These are phyloP conservation scores for Myathropa florea DNA, from an alignment of 2,888 invertebrate species.

Conservation along the genomic window DNA sequence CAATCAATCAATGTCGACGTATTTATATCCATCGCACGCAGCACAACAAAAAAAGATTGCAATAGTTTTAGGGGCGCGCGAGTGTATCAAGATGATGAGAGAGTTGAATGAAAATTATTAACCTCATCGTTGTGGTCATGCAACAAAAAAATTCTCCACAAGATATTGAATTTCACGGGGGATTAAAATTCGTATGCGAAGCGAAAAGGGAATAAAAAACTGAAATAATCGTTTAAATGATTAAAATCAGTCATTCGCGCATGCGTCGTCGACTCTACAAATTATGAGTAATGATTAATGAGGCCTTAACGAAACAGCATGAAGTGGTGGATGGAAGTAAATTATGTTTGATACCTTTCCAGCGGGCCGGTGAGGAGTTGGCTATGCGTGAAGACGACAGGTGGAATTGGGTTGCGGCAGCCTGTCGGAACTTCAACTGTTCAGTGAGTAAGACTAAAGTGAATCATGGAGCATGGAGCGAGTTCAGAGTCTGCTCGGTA, in stretches of 20 bases:
- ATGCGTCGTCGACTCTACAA: slow-evolving; percentile 64
- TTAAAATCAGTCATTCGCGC: slow-evolving; percentile 66
- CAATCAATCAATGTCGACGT: slow-evolving; percentile 62
- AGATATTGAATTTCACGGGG: slow-evolving; percentile 56
- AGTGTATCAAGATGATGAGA: not conserved
- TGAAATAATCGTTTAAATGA: slow-evolving; percentile 48
- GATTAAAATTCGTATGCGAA: slow-evolving; percentile 13
- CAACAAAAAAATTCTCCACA: slow-evolving; percentile 11
- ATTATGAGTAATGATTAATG: slow-evolving; percentile 61
- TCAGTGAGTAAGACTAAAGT: not conserved
- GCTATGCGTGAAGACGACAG: slow-evolving; percentile 22
- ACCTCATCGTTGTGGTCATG: slow-evolving; percentile 40
- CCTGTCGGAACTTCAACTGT: too few relatives aligned
- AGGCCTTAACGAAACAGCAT: slow-evolving; percentile 33
- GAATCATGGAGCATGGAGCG: too few relatives aligned
- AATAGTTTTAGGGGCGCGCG: not conserved
- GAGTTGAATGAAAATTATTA: slow-evolving; percentile 41
- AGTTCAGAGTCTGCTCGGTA: too few relatives aligned
- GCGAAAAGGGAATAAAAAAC: not conserved
- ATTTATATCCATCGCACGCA: slow-evolving; percentile 10
- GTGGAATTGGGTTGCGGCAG: not conserved
- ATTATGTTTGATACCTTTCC: too few relatives aligned
- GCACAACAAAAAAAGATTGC: slow-evolving; percentile 22
- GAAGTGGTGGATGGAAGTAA: slow-evolving; percentile 33
- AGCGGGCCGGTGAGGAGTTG: slow-evolving; percentile 3